Evolutionary conservation across 2,888 invertebrate genomes (phyloP), one percentile per base, ranked within the genome.

Genomic region (Lymantria dispar): DNA sequence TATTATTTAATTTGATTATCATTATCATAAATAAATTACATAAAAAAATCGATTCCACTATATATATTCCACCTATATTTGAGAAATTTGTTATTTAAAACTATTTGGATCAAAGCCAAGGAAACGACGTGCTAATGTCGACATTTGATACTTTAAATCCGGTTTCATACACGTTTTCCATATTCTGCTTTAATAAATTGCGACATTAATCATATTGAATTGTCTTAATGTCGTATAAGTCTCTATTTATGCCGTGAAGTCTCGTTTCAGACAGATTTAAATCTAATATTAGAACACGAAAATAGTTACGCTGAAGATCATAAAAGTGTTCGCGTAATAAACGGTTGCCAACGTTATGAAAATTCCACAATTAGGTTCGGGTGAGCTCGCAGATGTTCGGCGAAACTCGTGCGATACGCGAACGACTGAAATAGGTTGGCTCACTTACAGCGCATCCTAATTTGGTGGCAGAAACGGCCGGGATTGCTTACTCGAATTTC

Each of bases 401-500:
- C 57, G 36, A 60, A 49, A 52, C 48, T 76, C 79, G 82, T 78
- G 48, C 45, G 66, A 54, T 60, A 78, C 83, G 85, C 83, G 74
- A 72, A 83, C 38, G 83, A 78, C 83, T 83, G 85, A 91, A 91
- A 90, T 89, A 89, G 86, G 76, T 80, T 72, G 73, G 80, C 75
- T 66, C 74, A 67, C 66, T 74, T 70, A 76, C 64, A 74, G 62
- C 83, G 79, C 77, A 79, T 81, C 93, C 93, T 92, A 93, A 93
- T 93, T 93, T 93, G 93, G 93, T 87, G 79, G 80, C 83, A 78
- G 74, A 78, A 60, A 58, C 74, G 73, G 63, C 65, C 77, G 69
- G 45, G 50, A 76, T 67, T 64, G 76, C 68, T 87, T 88, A 89
- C 90, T 84, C 76, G 72, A 70, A 64, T 76, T 81, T 78, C 81